Percentiles rank a stretch among this genome's conserved stretches.
Evolutionary conservation across 2,888 invertebrate genomes (phyloP).

Genomic region (Ectropis crepuscularia): DNA sequence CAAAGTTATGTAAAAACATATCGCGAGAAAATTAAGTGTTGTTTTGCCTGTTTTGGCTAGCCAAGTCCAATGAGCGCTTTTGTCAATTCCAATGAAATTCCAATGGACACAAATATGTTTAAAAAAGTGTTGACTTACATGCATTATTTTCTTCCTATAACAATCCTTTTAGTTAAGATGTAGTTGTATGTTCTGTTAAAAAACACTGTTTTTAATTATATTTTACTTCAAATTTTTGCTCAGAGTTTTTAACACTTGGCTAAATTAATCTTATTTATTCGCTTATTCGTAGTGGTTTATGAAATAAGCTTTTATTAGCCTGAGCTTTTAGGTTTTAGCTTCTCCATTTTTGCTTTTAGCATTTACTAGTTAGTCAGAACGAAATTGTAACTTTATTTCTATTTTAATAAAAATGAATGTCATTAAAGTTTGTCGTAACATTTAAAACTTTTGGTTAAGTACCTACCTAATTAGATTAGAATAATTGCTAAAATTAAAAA

Average conservation of each 20-base stretch:
- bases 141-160: too few relatives aligned
- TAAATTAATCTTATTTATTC: constrained; percentile 34
- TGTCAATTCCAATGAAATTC: too few relatives aligned
- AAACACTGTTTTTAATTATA: too few relatives aligned
- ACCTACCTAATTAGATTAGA: constrained; percentile 1
- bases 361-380: constrained; percentile 7
- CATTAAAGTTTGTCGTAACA: constrained; percentile 5
- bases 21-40: too few relatives aligned
- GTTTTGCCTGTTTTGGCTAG: too few relatives aligned
- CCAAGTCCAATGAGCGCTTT: too few relatives aligned
- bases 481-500: not conserved
- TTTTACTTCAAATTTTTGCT: too few relatives aligned
- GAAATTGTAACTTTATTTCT: constrained; percentile 5
- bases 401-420: not conserved
- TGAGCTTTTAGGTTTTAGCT: constrained; percentile 24
- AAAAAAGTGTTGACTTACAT: too few relatives aligned
- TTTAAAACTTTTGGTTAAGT: not conserved
- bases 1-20: too few relatives aligned
- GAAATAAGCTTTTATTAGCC: constrained; percentile 21
- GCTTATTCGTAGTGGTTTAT: constrained; percentile 23
- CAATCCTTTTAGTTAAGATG: too few relatives aligned
- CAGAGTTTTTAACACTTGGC: constrained; percentile 23
- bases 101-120: too few relatives aligned
- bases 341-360: constrained; percentile 20
- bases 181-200: too few relatives aligned